Evolutionary conservation across 2,888 invertebrate species (phyloP), one percentile per base, ranked within the genome.

Genomic region (Agonopterix alstromeriana): DNA sequence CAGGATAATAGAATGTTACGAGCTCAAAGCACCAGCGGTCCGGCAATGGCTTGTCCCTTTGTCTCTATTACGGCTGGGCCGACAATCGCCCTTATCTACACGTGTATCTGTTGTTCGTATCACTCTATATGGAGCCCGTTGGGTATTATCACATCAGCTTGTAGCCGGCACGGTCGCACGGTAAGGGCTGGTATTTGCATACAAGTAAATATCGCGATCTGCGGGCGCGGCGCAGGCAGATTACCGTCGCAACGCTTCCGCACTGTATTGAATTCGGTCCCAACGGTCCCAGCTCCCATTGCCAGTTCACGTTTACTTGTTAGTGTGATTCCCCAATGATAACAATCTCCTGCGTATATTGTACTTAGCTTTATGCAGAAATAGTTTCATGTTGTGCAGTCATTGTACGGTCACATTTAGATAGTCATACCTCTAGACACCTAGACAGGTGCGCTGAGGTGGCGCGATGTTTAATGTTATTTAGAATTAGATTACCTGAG

Each of bases 171-270:
- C 71, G 69, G 82, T 81, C 81, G 80, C 82, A 82, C 81, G 82
- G 79, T 79, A 82, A 82, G 77, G 77, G 77, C 70, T 72, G 61
- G 68, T 63, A 87, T 88, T 86, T 80, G 84, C 88, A 88, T 87
- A 87, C 84, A 87, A 84, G 84, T 72, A 81, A 79, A 79, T 79
- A 86, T 84, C 83, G 75, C 78, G 84, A 85, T 85, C 77, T 78
- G 63, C 68, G 68, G 65, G 68, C 72, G 73, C 76, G 69, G 69
- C 56, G 69, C 67, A 57, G 66, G 75, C 76, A 78, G 83, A 83
- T 85, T 82, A 73, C 77, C 65, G 74, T 69, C 67, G 72, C 72
- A 65, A 66, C 68, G 71, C 84, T 85, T 84, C 87, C 85, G 85
- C 77, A 65, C 73, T 77, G 74, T 78, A 85, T 84, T 82, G 78